Evolutionary conservation across 2,797 vertebrate genomes (phyloP).

Genomic region (Epinephelus coioides): DNA sequence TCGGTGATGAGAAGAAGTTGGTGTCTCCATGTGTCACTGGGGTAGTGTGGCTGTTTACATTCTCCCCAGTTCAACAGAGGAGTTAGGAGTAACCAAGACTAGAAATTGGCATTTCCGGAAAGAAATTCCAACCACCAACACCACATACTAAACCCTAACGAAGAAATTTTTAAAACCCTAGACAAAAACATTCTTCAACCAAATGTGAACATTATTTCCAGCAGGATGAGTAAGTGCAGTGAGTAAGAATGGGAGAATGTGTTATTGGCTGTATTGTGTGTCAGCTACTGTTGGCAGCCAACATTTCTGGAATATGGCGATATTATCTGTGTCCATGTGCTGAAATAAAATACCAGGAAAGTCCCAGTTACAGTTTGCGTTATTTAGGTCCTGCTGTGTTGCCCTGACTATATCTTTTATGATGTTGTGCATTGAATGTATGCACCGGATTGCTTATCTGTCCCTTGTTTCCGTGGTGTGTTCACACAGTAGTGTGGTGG

Average conservation of each 20-base stretch:
- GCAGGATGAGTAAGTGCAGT: slow-evolving; percentile 55
- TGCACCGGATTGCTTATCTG: background rate
- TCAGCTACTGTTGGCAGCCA: slow-evolving; percentile 43
- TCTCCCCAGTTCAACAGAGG: background rate
- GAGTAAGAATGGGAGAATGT: slow-evolving; percentile 60
- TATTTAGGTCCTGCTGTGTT: background rate
- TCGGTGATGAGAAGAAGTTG: slow-evolving; percentile 2
- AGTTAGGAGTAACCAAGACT: background rate
- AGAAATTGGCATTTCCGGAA: background rate
- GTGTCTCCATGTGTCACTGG: background rate
- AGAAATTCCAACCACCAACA: background rate
- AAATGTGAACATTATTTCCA: slow-evolving; percentile 26
- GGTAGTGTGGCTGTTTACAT: background rate
- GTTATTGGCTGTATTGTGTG: slow-evolving; percentile 33
- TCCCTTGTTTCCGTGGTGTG: background rate
- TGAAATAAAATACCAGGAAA: slow-evolving; percentile 33
- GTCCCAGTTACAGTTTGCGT: slow-evolving; percentile 10
- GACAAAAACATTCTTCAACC: slow-evolving; percentile 17
- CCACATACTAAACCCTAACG: background rate
- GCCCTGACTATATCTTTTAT: background rate
- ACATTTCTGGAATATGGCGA: slow-evolving; percentile 32
- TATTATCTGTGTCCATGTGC: slow-evolving; percentile 39
- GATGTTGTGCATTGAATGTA: background rate
- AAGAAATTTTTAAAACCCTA: background rate
- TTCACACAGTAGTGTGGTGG: background rate